These are phyloP conservation scores for Rhincodon typus DNA, from an alignment of 2,797 vertebrate genomes.

Conservation along the genomic window DNA sequence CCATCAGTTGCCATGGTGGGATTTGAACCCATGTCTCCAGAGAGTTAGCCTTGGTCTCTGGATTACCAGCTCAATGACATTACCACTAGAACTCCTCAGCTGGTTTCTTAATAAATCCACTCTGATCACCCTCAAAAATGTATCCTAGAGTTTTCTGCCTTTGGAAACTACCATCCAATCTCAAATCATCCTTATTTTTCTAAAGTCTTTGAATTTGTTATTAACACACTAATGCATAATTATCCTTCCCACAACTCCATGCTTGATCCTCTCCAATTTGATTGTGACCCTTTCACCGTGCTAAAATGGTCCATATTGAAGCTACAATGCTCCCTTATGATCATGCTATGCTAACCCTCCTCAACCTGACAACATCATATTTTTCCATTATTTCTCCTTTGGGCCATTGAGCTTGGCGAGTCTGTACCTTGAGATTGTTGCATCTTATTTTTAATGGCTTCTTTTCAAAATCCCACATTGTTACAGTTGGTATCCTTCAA, in stretches of 20 bases:
- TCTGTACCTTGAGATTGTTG: not conserved
- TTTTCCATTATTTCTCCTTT: not conserved
- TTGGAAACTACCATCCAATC: not conserved
- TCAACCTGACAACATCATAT: not conserved
- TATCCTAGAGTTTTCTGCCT: not conserved
- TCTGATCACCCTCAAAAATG: not conserved
- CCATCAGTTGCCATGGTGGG: too few relatives aligned
- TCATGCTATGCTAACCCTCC: not conserved
- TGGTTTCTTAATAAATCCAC: not conserved
- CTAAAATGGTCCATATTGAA: not conserved
- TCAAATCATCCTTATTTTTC: not conserved
- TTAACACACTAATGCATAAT: not conserved
- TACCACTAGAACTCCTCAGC: not conserved
- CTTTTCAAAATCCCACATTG: not conserved
- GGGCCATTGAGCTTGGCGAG: too few relatives aligned
- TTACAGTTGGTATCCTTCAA: not conserved
- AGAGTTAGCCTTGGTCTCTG: too few relatives aligned
- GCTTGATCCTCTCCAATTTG: not conserved
- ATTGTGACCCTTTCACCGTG: not conserved
- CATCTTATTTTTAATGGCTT: not conserved
- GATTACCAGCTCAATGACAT: too few relatives aligned
- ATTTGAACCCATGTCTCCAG: too few relatives aligned
- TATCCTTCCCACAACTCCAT: not conserved
- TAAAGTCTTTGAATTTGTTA: not conserved
- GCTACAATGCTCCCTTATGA: not conserved